Evolutionary conservation across 2,797 vertebrate species (phyloP), one percentile per base, ranked within the genome.

Genomic region (Fistularia commersonii): DNA sequence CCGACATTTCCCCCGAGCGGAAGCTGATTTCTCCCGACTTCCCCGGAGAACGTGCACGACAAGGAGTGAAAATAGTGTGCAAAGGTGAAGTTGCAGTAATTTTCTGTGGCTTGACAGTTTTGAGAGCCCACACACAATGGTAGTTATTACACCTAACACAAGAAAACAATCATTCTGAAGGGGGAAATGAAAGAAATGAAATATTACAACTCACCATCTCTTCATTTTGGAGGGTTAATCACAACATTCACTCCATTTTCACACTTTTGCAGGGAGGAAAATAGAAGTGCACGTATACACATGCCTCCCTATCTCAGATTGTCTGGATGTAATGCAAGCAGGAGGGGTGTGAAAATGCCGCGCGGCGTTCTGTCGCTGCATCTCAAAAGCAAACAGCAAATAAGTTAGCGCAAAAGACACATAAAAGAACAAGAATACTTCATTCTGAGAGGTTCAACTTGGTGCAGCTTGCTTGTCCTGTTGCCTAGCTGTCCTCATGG

Each of bases 401-500:
- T 23, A 4, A 23, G 23, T 23, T 23, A 23, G 23, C 48, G 57
- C 44, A 32, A 39, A 13, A 9, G 32, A 52, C 8, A 10, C n/a
- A 54, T 42, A 13, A 54, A n/a, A 47, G 37, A 65, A 11, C 8
- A 13, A 48, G 37, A 49, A 7, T 14, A 49, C 35, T 36, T 36
- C 64, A 51, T 63, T 43, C 8, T 60, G 57, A 45, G 54, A 63
- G 62, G 63, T 60, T 52, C 42, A 32, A 37, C 72, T 50, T 55
- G 57, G 61, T 50, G 42, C 23, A 36, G 59, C 57, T 70, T 51
- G 1, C 54, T 72, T 54, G 45, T 60, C 61, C 67, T 62, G 68
- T 70, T 65, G 71, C 69, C 76, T 47, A 14, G 1, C 62, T 44
- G 54, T 83, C 75, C 72, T 82, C 79, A 61, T 84, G 80, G 81